Evolutionary conservation across 2,113 vertebrate genomes (phyloP).

Genomic region (Anser cygnoides): DNA sequence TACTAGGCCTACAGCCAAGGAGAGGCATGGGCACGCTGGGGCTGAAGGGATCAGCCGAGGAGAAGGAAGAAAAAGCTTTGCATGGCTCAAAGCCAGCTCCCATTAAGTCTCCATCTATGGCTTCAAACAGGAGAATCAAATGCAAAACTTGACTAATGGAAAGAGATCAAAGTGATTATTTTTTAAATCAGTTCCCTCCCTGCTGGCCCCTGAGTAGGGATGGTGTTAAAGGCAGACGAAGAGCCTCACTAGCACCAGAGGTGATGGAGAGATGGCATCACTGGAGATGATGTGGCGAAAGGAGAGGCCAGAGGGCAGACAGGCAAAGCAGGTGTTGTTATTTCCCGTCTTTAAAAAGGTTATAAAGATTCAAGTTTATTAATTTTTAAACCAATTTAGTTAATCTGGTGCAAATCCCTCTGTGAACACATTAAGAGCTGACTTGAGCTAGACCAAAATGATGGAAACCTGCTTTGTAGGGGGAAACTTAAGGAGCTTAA

Average conservation of each 20-base stretch:
- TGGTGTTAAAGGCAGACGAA: not conserved
- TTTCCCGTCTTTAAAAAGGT: constrained; percentile 23
- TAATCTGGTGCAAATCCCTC: constrained; percentile 58
- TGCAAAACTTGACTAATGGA: constrained; percentile 57
- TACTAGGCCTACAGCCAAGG: not conserved
- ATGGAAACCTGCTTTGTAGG: constrained; percentile 47
- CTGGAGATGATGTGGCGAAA: not conserved
- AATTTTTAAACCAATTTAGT: constrained; percentile 52
- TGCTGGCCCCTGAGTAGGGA: not conserved
- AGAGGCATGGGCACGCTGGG: not conserved
- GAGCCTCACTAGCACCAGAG: not conserved
- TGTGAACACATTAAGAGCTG: constrained; percentile 39
- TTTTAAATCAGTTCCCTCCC: constrained; percentile 40
- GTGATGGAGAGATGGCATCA: not conserved
- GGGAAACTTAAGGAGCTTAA: constrained; percentile 47
- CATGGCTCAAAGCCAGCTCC: constrained; percentile 22
- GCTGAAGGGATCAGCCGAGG: not conserved
- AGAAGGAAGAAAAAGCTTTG: constrained; percentile 11
- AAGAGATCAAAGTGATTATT: constrained; percentile 51
- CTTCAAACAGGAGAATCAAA: constrained; percentile 44
- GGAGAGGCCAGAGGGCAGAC: not conserved
- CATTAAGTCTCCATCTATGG: constrained; percentile 3
- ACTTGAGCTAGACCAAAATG: constrained; percentile 41
- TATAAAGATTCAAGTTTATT: constrained; percentile 19
- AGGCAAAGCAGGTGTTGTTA: constrained; percentile 27